phyloP scores from a whole-genome alignment of 2,113 vertebrate genomes.

The Phylloscopus trochiloides region DNA sequence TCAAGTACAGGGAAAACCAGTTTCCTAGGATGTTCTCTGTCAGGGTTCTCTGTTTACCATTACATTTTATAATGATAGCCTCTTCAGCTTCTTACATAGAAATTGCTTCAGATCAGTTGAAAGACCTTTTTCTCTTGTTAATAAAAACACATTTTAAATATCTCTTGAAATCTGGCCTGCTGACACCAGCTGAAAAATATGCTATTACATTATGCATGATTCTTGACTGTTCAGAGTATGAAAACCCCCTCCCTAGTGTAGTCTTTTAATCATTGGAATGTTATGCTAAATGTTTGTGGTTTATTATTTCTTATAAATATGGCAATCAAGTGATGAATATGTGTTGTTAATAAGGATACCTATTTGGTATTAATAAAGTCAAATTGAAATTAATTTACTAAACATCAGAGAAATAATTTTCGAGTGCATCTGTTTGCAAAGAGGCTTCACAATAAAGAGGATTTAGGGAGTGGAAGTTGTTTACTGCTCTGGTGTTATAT shows the following conservation, averaged over 20 bases:
- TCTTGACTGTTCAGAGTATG: constrained; percentile 38
- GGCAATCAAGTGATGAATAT: not conserved
- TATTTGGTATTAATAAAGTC: constrained; percentile 12
- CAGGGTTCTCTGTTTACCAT: constrained; percentile 22
- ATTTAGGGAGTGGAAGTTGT: not conserved
- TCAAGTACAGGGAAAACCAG: not conserved
- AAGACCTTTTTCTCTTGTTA: constrained; percentile 49
- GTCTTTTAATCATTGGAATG: constrained; percentile 3
- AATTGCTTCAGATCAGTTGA: constrained; percentile 42
- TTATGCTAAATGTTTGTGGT: constrained; percentile 23
- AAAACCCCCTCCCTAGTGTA: not conserved
- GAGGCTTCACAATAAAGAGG: not conserved
- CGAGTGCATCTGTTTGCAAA: not conserved
- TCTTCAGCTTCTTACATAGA: not conserved
- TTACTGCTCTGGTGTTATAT: not conserved
- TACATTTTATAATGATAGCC: not conserved
- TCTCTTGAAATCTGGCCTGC: constrained; percentile 58
- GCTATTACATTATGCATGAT: constrained; percentile 72
- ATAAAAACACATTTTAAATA: constrained; percentile 60
- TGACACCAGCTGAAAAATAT: constrained; percentile 63
- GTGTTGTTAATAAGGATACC: not conserved
- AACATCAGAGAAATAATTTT: not conserved
- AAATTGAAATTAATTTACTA: constrained; percentile 46
- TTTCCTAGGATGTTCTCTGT: not conserved
- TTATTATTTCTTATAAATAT: constrained; percentile 52